A percentile compares a stretch with the other conserved stretches of the same genome.
These are phyloP conservation scores for Capra hircus DNA, from an alignment of 2,113 vertebrate genomes.

Conservation along the genomic window DNA sequence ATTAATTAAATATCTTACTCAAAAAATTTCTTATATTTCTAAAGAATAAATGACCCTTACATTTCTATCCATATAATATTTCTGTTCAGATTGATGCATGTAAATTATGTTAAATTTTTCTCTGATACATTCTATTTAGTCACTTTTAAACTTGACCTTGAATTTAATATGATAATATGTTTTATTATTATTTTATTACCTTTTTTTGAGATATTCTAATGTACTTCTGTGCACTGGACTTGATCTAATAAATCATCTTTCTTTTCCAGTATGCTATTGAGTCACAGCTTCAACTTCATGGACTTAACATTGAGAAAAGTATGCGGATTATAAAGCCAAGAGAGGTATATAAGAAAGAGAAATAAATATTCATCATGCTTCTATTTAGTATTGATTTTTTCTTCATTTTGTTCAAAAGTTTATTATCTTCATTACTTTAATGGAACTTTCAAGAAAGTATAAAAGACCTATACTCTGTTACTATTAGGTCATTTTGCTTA, in stretches of 20 bases:
- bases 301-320: constrained; percentile 83
- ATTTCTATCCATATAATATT: background rate
- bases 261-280: constrained; percentile 90
- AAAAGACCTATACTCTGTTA: background rate
- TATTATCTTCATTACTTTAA: constrained; percentile 37
- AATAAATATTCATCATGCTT: constrained; percentile 7
- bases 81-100: background rate
- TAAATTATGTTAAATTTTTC: background rate
- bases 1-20: background rate
- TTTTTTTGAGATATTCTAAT: constrained; percentile 18
- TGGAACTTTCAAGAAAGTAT: constrained; percentile 23
- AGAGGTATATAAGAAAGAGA: constrained; percentile 80
- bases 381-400: constrained; percentile 30
- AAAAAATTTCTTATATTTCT: background rate
- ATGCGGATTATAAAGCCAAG: constrained; percentile 87
- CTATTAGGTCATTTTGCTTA: constrained; percentile 4
- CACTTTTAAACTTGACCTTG: background rate
- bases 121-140: background rate
- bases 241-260: background rate
- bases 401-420: constrained; percentile 13
- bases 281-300: constrained; percentile 90
- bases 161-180: background rate
- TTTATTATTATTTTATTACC: background rate
- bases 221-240: background rate
- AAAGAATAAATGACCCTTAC: background rate